These are phyloP conservation scores for Sinhomidia bicolor DNA, from an alignment of 2,888 invertebrate species.

Conservation along the genomic window DNA sequence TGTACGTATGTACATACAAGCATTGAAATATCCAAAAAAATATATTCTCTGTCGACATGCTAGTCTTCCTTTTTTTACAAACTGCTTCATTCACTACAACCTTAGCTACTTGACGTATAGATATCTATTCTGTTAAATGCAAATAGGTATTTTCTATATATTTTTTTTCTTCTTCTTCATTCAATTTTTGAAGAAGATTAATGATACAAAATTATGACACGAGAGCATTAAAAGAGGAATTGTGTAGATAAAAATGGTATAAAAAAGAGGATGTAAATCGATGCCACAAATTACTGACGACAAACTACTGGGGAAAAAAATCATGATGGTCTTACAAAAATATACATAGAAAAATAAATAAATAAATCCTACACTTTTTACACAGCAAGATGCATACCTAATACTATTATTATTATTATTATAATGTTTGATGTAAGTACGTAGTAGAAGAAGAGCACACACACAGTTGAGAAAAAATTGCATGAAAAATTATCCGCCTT, in stretches of 20 bases:
- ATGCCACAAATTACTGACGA: constrained; percentile 52
- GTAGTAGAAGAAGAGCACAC: not conserved
- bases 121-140: constrained; percentile 8
- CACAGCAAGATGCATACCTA: not conserved
- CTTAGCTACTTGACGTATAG: not conserved
- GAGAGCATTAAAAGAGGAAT: constrained; percentile 32
- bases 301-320: not conserved
- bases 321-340: not conserved
- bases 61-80: too few relatives aligned
- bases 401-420: too few relatives aligned
- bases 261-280: constrained; percentile 45
- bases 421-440: not conserved
- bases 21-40: not conserved
- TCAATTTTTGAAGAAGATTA: constrained; percentile 71
- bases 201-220: constrained; percentile 67
- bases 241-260: constrained; percentile 46
- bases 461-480: not conserved
- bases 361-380: too few relatives aligned
- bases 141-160: constrained; percentile 22
- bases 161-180: constrained; percentile 21
- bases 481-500: constrained; percentile 24
- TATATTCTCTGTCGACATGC: not conserved
- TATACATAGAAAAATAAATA: too few relatives aligned
- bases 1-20: not conserved
- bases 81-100: not conserved